Evolutionary conservation across 2,888 invertebrate species (phyloP).

Genomic region (Heliconius aoede): DNA sequence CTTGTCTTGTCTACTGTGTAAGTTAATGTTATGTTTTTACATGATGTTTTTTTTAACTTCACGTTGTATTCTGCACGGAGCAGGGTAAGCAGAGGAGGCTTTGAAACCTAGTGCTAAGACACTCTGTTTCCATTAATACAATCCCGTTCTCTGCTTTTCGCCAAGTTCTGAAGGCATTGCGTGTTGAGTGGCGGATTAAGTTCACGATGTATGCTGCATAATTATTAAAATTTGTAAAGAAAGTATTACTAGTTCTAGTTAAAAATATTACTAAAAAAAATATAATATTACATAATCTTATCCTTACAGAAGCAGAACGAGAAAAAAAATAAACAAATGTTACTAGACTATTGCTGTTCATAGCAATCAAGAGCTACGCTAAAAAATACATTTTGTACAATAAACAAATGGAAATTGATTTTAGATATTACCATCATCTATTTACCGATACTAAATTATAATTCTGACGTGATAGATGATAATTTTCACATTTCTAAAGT

Average conservation of each 20-base stretch:
- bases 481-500: conserved; percentile 33
- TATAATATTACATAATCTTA: background rate
- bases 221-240: too few relatives aligned
- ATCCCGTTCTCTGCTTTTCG: too few relatives aligned
- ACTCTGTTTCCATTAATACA: too few relatives aligned
- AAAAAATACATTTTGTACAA: background rate
- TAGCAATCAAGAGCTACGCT: background rate
- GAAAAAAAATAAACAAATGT: background rate
- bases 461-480: conserved; percentile 26
- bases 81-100: too few relatives aligned
- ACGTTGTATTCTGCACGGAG: too few relatives aligned
- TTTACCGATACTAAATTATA: conserved; percentile 31
- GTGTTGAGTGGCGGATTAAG: too few relatives aligned
- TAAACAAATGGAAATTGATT: background rate
- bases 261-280: background rate
- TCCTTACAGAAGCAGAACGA: background rate
- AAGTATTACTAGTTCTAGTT: background rate
- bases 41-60: too few relatives aligned
- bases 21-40: too few relatives aligned
- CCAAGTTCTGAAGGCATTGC: too few relatives aligned
- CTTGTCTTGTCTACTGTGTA: background rate
- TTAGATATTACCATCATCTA: conserved; percentile 20
- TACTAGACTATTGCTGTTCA: background rate
- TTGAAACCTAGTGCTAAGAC: too few relatives aligned
- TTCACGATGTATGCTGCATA: too few relatives aligned